Evolutionary conservation across 53 echinoderm and acorn worm species (phyloP), one percentile per base, ranked within the genome.

Genomic region (Hippasteria phrygiana): DNA sequence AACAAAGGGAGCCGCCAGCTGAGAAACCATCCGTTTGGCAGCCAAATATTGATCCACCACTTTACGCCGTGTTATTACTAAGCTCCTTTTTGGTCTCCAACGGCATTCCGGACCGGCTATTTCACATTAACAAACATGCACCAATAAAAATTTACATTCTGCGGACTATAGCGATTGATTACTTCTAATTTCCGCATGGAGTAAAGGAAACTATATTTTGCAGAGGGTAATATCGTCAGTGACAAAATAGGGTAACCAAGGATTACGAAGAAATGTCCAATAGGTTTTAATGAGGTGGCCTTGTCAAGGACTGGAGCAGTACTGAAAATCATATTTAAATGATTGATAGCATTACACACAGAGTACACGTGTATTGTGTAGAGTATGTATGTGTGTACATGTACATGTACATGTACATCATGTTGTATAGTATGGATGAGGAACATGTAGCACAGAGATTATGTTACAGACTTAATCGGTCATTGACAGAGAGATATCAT

Each of bases 1-100:
- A 59, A 59, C 59, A 59, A 59, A 59, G 59, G 3, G 59, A 24
- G 59, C 59, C 59, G 59, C 59, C 59, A 59, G 59, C 59, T 59
- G 59, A 20, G 26, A 20, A 24, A 24, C 16, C 59, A 24, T 24
- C 59, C n/a, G 59, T 24, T 7, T 59, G 59, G 59, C 59, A 24
- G 2, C 59, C 59, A 59, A 51, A 51, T 59, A 59, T 59, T 59
- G 59, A 59, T 59, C 59, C 1, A 24, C 59, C 59, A n/a, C 59
- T 59, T 24, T 59, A 20, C 26, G 20, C 20, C 51, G 51, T 10
- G 51, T 51, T 51, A 14, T 51, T n/a, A n/a, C n/a, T 17, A 59
- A 59, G 59, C 59, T 24, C 26, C 8, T 8, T 4, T 59, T 59
- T 59, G 7, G 22, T 8, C 26, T 59, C 6, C 20, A 14, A 24